Conservation (phyloP, 2,888 invertebrate species). For the Ametastegia equiseti region DNA sequence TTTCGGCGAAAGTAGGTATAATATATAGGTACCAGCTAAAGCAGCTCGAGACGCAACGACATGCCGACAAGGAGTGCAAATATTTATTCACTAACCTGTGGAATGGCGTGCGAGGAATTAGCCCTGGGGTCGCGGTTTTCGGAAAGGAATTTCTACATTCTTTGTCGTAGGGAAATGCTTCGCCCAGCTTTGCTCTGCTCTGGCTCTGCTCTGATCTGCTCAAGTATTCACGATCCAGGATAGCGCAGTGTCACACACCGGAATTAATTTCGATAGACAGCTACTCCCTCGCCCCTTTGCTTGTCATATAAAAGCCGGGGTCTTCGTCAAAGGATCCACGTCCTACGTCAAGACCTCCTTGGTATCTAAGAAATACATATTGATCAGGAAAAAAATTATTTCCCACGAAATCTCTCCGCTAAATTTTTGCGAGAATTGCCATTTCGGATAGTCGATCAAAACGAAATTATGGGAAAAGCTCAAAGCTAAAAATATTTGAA, state of each 20-base stretch:
- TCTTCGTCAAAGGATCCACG: background rate
- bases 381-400: background rate
- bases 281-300: constrained; percentile 26
- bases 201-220: background rate
- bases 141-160: constrained; percentile 37
- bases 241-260: constrained; percentile 19
- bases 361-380: background rate
- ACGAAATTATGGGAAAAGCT: background rate
- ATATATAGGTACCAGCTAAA: background rate
- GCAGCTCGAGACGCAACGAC: background rate
- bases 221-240: constrained; percentile 37
- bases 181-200: background rate
- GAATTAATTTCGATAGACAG: constrained; percentile 48
- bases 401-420: too few species aligned
- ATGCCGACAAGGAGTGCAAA: constrained; percentile 14
- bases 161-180: constrained; percentile 28
- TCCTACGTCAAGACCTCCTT: background rate
- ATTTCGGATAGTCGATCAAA: background rate
- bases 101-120: constrained; percentile 37
- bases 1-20: background rate
- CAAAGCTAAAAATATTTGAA: background rate
- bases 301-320: constrained; percentile 8
- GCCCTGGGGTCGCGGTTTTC: constrained; percentile 36
- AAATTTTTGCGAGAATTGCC: background rate
- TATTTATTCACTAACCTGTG: constrained; percentile 28